Base-by-base conservation (phyloP, 2,113 vertebrate genomes). In the Bubo scandiacus region DNA sequence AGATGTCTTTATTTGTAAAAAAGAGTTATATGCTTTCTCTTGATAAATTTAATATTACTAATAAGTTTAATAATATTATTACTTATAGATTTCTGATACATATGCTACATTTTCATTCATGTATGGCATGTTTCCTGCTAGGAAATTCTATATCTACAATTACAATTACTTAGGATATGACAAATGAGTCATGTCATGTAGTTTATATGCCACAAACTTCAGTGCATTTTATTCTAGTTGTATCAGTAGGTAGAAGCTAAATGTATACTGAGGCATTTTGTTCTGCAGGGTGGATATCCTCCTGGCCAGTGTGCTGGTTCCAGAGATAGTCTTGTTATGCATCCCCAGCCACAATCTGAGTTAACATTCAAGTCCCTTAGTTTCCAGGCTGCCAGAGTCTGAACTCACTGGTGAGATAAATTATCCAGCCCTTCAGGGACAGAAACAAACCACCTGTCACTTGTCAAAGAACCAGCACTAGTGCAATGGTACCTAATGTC, bases 361-460 rank as follows among this genome's bases (percentile, higher is more conserved):
- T 92, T 90, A 95, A 57, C 73, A 93, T 86, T 91, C 81, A 95
- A 82, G 10, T 15, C 52, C 49, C 52, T 92, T 32, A n/a, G n/a
- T 65, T 65, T 71, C 49, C 57, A 93, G 70, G 22, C 34, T 92
- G 49, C 43, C 81, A 74, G 91, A 90, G 62, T 42, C 52, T 16
- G 9, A 95, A 54, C 25, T 96, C 36, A 72, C 43, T 94, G 80
- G 51, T 94, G 57, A 98, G 61, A 94, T 85, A 86, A 58, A 86
- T 77, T 92, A 91, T 90, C 45, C n/a, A 27, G 25, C 51, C 29
- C 71, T 81, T 87, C 22, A 59, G 72, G 81, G 75, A 92, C 38
- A 87, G 89, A 90, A 94, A 81, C 58, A 80, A 71, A 62, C 61
- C 82, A 88, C 83, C 77, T 96, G 86, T 79, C 86, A 88, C 71